Evolutionary conservation across 2,888 invertebrate genomes (phyloP).

Genomic region (Lamproptera curius): DNA sequence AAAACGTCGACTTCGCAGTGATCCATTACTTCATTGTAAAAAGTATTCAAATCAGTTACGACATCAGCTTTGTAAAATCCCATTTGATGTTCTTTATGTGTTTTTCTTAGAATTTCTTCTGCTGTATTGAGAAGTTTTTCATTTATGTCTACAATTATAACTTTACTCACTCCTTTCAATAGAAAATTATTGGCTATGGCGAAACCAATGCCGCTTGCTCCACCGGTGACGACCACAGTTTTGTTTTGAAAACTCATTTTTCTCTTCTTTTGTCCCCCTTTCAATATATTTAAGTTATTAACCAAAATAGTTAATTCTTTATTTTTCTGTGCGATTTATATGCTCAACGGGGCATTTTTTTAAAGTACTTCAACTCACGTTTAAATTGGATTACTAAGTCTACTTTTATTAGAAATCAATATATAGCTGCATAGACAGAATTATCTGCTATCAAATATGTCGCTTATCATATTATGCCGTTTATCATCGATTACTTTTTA

Average conservation of each 20-base stretch:
- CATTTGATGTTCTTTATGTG: conserved; percentile 32
- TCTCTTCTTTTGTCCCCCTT: too few relatives aligned
- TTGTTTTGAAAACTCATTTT: conserved; percentile 18
- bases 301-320: too few relatives aligned
- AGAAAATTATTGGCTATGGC: conserved; percentile 60
- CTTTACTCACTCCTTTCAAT: conserved; percentile 47
- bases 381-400: too few relatives aligned
- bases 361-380: too few relatives aligned
- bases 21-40: not conserved
- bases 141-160: conserved; percentile 43
- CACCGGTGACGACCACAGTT: conserved; percentile 57
- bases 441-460: too few relatives aligned
- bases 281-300: too few relatives aligned
- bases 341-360: too few relatives aligned
- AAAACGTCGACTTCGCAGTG: conserved; percentile 46
- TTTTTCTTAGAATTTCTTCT: conserved; percentile 51
- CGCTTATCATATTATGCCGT: too few relatives aligned
- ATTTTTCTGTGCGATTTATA: too few relatives aligned
- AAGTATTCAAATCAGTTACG: not conserved
- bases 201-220: conserved; percentile 68
- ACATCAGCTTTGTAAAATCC: conserved; percentile 3
- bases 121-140: conserved; percentile 49
- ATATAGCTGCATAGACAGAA: too few relatives aligned
- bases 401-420: too few relatives aligned
- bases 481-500: too few relatives aligned